Conservation (phyloP, 1,140 invertebrate species). For the Stegodyphus mimosarum region DNA sequence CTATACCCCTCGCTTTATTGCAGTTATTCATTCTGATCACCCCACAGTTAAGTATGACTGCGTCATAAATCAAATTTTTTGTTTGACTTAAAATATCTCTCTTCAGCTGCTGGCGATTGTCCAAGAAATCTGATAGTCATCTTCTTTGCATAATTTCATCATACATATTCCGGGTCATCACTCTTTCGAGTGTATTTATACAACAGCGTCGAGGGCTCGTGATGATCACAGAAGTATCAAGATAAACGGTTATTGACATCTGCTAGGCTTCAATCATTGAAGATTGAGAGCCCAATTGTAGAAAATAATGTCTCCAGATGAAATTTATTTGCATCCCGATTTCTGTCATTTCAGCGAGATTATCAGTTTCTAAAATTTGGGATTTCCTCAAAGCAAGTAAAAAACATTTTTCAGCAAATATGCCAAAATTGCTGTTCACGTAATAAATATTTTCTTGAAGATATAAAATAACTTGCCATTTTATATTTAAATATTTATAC, state of each 20-base stretch:
- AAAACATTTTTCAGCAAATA: too few relatives aligned
- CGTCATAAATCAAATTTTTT: constrained; percentile 47
- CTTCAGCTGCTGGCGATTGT: constrained; percentile 48
- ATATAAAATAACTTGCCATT: too few relatives aligned
- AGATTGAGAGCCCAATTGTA: not conserved
- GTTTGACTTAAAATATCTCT: constrained; percentile 46
- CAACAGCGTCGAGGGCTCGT: constrained; percentile 22
- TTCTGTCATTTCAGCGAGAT: too few relatives aligned
- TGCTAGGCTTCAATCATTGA: constrained; percentile 33
- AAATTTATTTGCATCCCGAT: too few relatives aligned
- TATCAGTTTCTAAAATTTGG: too few relatives aligned
- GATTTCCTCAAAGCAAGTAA: too few relatives aligned
- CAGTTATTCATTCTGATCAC: constrained; percentile 5
- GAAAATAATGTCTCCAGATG: too few relatives aligned
- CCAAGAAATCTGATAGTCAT: constrained; percentile 55
- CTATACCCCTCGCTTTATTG: too few relatives aligned
- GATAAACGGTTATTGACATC: constrained; percentile 55
- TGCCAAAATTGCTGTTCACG: too few relatives aligned
- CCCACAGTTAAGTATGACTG: constrained; percentile 24
- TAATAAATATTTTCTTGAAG: too few relatives aligned
- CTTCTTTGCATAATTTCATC: constrained; percentile 53
- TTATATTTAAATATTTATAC: too few relatives aligned
- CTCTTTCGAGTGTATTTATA: constrained; percentile 42
- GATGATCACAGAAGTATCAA: constrained; percentile 35
- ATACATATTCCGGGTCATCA: constrained; percentile 51